These are phyloP conservation scores for Toxonevra muliebris DNA, from an alignment of 2,888 invertebrate genomes.

Conservation along the genomic window DNA sequence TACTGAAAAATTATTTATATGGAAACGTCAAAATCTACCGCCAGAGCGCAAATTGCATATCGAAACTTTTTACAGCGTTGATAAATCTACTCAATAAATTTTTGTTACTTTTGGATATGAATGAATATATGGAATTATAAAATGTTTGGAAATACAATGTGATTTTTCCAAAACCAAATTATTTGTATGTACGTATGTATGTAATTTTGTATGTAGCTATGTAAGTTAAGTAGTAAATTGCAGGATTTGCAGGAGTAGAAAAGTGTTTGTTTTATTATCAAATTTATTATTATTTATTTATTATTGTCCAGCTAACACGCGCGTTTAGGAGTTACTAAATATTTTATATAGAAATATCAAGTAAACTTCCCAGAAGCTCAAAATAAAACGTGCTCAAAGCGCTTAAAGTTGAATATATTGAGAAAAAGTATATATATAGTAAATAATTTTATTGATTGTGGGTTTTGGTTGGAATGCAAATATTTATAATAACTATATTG, in stretches of 20 bases:
- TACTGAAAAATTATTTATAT: too few relatives aligned
- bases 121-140: too few relatives aligned
- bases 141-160: too few relatives aligned
- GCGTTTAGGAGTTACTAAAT: slow-evolving; percentile 30
- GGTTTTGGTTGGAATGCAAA: slow-evolving; percentile 14
- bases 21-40: too few relatives aligned
- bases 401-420: slow-evolving; percentile 50
- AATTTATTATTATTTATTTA: neutral
- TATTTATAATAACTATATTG: slow-evolving; percentile 9
- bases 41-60: too few relatives aligned
- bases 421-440: neutral
- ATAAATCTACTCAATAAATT: too few relatives aligned
- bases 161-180: neutral
- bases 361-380: slow-evolving; percentile 31
- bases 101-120: too few relatives aligned
- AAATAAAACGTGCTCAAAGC: slow-evolving; percentile 55
- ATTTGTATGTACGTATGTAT: neutral
- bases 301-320: neutral
- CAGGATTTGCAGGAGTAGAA: too few relatives aligned
- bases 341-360: too few relatives aligned
- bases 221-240: too few relatives aligned
- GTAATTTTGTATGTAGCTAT: neutral
- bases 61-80: too few relatives aligned
- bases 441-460: slow-evolving; percentile 5
- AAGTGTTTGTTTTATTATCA: too few relatives aligned